A percentile compares a stretch with the other conserved stretches of the same genome.
Conservation (phyloP, 64 coral and sea anemone genomes). For the Pocillopora verrucosa region DNA sequence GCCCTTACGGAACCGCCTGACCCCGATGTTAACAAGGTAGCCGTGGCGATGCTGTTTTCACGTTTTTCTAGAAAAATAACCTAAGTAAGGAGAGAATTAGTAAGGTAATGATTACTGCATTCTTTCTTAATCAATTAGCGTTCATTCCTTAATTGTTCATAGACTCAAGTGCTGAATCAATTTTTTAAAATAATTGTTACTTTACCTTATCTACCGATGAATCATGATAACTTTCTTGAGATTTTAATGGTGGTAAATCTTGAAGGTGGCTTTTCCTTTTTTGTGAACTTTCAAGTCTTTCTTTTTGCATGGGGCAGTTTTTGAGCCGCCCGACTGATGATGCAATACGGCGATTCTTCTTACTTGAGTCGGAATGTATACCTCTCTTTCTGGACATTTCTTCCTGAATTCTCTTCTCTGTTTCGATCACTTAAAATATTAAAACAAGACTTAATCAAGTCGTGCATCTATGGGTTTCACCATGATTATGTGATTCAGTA, state of each 20-base stretch:
- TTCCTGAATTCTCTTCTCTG: conserved; percentile 5
- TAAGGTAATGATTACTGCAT: too few relatives aligned
- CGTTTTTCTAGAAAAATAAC: conserved; percentile 81
- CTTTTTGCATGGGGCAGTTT: background rate
- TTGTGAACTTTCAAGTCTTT: background rate
- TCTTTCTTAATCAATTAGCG: too few relatives aligned
- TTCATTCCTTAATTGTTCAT: background rate
- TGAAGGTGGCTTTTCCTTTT: conserved; percentile 1
- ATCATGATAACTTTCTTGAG: conserved; percentile 68
- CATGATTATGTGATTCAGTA: too few relatives aligned
- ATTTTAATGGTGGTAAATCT: conserved; percentile 31
- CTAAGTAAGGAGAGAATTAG: background rate
- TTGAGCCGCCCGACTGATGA: background rate
- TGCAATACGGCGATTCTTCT: background rate
- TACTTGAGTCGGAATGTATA: background rate
- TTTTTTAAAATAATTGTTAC: background rate
- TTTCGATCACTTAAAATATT: background rate
- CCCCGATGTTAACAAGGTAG: conserved; percentile 71
- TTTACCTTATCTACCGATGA: conserved; percentile 80
- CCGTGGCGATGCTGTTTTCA: conserved; percentile 62
- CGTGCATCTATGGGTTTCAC: background rate
- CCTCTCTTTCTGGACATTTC: background rate
- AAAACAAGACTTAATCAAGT: background rate
- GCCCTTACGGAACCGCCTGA: conserved; percentile 72
- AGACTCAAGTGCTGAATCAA: too few relatives aligned